Evolutionary conservation across 2,888 invertebrate genomes (phyloP), one percentile per base, ranked within the genome.

Genomic region (Campoplex nolae): DNA sequence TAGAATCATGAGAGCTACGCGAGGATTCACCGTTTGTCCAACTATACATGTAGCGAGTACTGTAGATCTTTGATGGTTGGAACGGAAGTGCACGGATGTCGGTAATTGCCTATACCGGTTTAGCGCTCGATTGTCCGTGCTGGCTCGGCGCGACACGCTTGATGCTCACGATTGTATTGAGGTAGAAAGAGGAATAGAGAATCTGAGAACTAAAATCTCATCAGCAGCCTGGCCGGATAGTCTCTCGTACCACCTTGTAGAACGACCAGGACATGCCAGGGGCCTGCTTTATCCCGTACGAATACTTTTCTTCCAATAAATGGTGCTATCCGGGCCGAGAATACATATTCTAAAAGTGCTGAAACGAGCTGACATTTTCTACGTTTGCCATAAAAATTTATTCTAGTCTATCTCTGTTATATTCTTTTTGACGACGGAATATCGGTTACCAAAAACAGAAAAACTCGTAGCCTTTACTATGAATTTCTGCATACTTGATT

Each of bases 71-170:
- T 56, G 75, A 75, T 75, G 38, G 84, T 28, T 70, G 67, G 68
- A 32, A 74, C 58, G 45, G 54, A 86, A 54, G 58, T 73, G 76
- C 83, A 83, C 86, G 84, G 81, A 77, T 84, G 86, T 77, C 77
- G 77, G 86, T 84, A 86, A 86, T 86, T 86, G 84, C 84, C 74
- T 86, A 58, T 81, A 81, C 84, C 73, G 68, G 86, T 68, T 84
- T 68, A 81, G 77, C 38, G 77, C 73, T 84, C 84, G 86, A 86
- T 84, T 81, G 77, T 74, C 86, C 80, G 86, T 83, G 67, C 76
- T 48, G 73, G 70, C 67, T 65, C 38, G 54, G 76, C 74, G 80
- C 74, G 67, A 84, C 77, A 65, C 79, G 76, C 79, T 83, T 73
- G 48, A 23, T 78, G 51, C 84, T 45, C 76, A 62, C 51, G 35